These are phyloP conservation scores for Geococcyx californianus DNA, from an alignment of 2,113 vertebrate genomes.

Conservation along the genomic window DNA sequence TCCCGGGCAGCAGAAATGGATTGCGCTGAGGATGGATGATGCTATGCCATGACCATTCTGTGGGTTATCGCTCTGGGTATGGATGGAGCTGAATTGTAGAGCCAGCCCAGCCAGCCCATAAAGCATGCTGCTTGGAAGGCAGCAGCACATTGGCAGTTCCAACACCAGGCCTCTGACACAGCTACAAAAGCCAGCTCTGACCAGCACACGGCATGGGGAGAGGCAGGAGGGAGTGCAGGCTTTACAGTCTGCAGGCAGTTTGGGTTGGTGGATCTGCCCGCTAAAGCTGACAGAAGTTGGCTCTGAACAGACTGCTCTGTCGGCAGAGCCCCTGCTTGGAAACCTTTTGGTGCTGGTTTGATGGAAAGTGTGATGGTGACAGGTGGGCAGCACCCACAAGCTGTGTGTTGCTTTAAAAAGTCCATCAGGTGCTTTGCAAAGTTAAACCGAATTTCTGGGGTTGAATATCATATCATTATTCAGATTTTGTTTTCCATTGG, in stretches of 20 bases:
- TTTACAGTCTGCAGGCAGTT: background rate
- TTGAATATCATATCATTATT: background rate
- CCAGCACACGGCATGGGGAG: too few species aligned
- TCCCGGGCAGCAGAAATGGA: background rate
- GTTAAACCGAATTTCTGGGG: background rate
- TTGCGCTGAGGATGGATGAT: background rate
- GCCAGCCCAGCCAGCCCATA: constrained; percentile 16
- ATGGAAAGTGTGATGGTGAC: background rate
- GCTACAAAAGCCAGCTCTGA: background rate
- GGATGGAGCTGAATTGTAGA: constrained; percentile 13
- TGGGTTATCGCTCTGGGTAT: background rate
- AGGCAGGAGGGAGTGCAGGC: background rate
- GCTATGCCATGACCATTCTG: background rate
- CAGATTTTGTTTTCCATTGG: background rate
- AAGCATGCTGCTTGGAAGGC: constrained; percentile 51
- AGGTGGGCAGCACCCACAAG: background rate
- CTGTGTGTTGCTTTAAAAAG: rapidly evolving
- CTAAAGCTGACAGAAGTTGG: background rate
- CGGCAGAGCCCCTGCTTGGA: background rate
- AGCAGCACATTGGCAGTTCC: background rate
- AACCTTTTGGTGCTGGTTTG: rapidly evolving
- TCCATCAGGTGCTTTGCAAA: background rate
- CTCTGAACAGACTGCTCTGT: constrained; percentile 32
- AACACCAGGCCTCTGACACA: constrained; percentile 51
- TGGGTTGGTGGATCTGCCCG: constrained; percentile 10